These are phyloP conservation scores for Jordanella pulchra DNA, from an alignment of 2,797 vertebrate species.

Conservation along the genomic window DNA sequence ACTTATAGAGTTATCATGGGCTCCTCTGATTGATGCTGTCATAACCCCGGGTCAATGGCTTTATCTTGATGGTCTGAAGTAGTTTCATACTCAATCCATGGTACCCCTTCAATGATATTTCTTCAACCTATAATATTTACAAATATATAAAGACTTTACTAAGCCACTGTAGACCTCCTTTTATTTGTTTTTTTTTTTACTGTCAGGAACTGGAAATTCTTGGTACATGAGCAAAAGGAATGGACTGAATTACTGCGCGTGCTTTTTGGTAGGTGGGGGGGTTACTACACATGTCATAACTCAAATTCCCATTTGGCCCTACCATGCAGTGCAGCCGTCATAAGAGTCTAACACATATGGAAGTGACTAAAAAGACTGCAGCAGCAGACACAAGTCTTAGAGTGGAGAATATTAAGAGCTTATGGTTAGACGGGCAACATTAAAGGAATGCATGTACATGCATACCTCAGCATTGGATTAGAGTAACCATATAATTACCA, in stretches of 20 bases:
- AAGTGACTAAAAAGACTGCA: constrained; percentile 46
- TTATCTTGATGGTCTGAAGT: not conserved
- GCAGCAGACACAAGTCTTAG: constrained; percentile 31
- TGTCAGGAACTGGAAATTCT: constrained; percentile 63
- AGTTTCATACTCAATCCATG: not conserved
- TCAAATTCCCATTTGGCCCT: constrained; percentile 35
- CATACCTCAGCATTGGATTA: constrained; percentile 6
- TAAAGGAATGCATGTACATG: constrained; percentile 11
- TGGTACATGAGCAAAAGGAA: constrained; percentile 45
- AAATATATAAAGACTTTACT: not conserved
- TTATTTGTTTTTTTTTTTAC: constrained; percentile 26
- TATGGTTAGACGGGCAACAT: constrained; percentile 14
- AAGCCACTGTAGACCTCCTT: not conserved
- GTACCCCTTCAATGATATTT: too few species aligned
- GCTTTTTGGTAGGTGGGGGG: constrained; percentile 19
- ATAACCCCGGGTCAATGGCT: too few species aligned
- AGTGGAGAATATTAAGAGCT: constrained; percentile 24
- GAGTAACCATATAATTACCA: constrained; percentile 1
- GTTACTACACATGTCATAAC: constrained; percentile 23
- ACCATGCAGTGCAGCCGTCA: constrained; percentile 30
- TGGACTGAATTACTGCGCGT: constrained; percentile 47
- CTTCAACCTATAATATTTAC: too few species aligned
- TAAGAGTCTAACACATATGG: constrained; percentile 54
- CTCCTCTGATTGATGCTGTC: not conserved
- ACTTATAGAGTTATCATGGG: too few species aligned